Conservation (phyloP, 2,888 invertebrate genomes). For the Lochmaea crataegi region DNA sequence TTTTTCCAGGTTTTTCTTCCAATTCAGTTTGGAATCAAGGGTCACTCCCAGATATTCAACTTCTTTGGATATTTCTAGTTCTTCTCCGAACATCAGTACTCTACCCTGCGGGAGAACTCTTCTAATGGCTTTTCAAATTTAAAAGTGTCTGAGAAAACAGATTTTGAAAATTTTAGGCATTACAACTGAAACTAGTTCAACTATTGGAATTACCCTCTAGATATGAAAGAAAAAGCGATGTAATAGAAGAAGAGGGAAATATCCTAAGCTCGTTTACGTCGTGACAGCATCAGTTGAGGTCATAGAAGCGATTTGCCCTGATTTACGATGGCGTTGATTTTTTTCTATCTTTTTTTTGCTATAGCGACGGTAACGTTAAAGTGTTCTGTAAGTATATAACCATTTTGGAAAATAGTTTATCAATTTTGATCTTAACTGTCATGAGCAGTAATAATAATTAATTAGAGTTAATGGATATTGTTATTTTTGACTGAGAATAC, state of each 20-base stretch:
- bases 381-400: not conserved
- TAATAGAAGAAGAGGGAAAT: conserved; percentile 6
- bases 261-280: conserved; percentile 49
- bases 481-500: not conserved
- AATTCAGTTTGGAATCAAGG: too few species aligned
- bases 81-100: too few species aligned
- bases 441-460: not conserved
- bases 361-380: conserved; percentile 24
- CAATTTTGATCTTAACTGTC: not conserved
- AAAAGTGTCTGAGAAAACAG: too few species aligned
- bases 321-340: conserved; percentile 37
- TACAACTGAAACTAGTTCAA: too few species aligned
- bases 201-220: conserved; percentile 6
- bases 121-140: too few species aligned
- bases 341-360: conserved; percentile 11
- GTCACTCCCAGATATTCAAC: too few species aligned
- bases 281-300: conserved; percentile 52
- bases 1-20: too few species aligned
- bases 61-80: too few species aligned
- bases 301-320: conserved; percentile 49
- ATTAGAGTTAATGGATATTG: not conserved
- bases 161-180: too few species aligned
- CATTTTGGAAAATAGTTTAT: conserved; percentile 9
- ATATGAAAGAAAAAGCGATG: not conserved
- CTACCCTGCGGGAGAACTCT: too few species aligned